These are phyloP conservation scores for Ellobium chinense DNA, from an alignment of 2,888 invertebrate species.

Conservation along the genomic window DNA sequence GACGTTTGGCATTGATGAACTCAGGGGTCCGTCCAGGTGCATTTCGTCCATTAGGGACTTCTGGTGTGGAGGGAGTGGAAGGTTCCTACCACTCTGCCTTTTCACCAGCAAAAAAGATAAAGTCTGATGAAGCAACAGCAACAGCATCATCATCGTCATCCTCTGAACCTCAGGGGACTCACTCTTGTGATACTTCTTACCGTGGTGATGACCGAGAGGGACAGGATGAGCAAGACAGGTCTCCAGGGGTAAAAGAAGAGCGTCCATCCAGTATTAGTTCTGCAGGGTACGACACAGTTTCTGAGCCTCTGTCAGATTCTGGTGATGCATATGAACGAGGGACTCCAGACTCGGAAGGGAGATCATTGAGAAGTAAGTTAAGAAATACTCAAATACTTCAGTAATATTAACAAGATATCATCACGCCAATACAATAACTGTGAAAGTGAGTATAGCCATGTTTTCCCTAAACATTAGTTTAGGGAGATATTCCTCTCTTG, in stretches of 20 bases:
- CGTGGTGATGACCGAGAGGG: slow-evolving; percentile 50
- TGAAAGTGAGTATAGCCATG: too few relatives aligned
- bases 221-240: slow-evolving; percentile 50
- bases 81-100: slow-evolving; percentile 72
- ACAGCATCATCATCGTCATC: slow-evolving; percentile 36
- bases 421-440: too few relatives aligned
- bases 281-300: slow-evolving; percentile 66
- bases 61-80: slow-evolving; percentile 53
- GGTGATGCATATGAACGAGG: slow-evolving; percentile 67
- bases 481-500: too few relatives aligned
- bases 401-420: too few relatives aligned
- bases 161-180: slow-evolving; percentile 47
- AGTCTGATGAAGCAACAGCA: slow-evolving; percentile 56
- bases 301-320: slow-evolving; percentile 68
- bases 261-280: slow-evolving; percentile 71
- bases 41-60: slow-evolving; percentile 65
- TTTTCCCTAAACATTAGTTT: too few relatives aligned
- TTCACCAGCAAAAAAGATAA: slow-evolving; percentile 70
- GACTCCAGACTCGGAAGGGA: slow-evolving; percentile 72
- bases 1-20: slow-evolving; percentile 62
- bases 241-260: slow-evolving; percentile 64
- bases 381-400: too few relatives aligned
- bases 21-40: slow-evolving; percentile 56
- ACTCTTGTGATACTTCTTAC: slow-evolving; percentile 32
- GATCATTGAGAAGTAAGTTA: slow-evolving; percentile 71